Evolutionary conservation across 1,140 invertebrate genomes (phyloP).

Genomic region (Drosophila quadrilineata): DNA sequence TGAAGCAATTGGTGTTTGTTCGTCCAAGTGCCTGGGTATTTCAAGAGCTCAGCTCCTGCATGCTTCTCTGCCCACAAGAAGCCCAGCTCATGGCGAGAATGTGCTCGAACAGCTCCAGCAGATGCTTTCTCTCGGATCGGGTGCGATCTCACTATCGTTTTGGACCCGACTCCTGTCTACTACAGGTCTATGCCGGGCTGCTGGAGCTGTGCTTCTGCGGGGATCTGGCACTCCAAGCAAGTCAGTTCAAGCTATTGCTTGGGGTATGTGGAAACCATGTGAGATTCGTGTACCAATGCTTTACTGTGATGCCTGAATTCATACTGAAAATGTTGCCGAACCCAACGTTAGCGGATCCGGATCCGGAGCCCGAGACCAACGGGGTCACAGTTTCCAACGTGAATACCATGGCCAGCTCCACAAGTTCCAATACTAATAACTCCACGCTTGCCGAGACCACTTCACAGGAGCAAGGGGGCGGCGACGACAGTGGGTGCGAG

Average conservation of each 20-base stretch:
- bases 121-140: conserved; percentile 59
- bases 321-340: conserved; percentile 54
- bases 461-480: background rate
- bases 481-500: conserved; percentile 43
- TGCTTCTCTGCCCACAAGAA: conserved; percentile 36
- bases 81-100: conserved; percentile 35
- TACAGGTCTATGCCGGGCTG: conserved; percentile 69
- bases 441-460: too few species aligned
- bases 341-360: conserved; percentile 38
- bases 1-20: conserved; percentile 65
- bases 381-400: background rate
- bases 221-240: conserved; percentile 24
- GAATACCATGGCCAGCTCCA: background rate
- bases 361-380: background rate
- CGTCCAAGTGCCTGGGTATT: conserved; percentile 70
- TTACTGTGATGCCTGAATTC: conserved; percentile 60
- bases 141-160: conserved; percentile 64
- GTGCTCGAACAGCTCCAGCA: conserved; percentile 52
- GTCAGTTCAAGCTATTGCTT: conserved; percentile 56
- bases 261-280: conserved; percentile 61
- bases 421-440: conserved; percentile 1
- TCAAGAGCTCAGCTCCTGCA: conserved; percentile 50
- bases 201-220: conserved; percentile 62
- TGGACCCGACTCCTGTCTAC: conserved; percentile 57
- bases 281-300: conserved; percentile 64